Evolutionary conservation across 2,888 invertebrate genomes (phyloP), one percentile per base, ranked within the genome.

Genomic region (Dynastes tityus): DNA sequence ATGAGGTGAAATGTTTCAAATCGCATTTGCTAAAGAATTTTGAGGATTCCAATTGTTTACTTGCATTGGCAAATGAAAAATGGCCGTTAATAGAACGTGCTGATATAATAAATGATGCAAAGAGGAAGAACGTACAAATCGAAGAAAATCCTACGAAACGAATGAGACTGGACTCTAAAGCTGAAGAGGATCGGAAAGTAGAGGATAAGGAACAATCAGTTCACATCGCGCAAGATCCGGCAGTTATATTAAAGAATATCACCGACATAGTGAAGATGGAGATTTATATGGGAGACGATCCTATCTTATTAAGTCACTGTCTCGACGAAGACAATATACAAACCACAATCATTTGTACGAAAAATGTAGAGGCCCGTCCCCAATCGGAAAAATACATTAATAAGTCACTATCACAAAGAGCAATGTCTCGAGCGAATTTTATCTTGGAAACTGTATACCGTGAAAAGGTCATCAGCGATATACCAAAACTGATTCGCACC

Each of bases 391-490:
- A 32, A n/a, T 79, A 77, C 61, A 11, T 76, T 61, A 82, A 78
- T 68, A 78, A n/a, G 76, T 78, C 79, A 67, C 74, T 89, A 6
- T 90, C 91, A 0, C 89, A 90, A 55, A 87, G 91, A 80, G 85
- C 90, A 49, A 79, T 92, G 9, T 88, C 89, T 63, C 89, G 95
- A 75, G 91, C 92, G n/a, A 92, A 92, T 84, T 88, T 92, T 77
- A 92, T 95, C 78, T 88, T 95, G 16, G 90, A 92, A 78, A 88
- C 90, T 8, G 89, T 95, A 0, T 90, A 92, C 78, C 88, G 91
- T 76, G 88, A 91, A 61, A 91, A 91, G 84, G 89, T 95, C 2
- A 90, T 94, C 29, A 91, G 92, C 71, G 91, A 92, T 81, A 84
- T 90, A 0, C 83, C 86, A 2, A 90, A 90, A 77, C 80, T 94